Base-by-base conservation (phyloP, 2,797 vertebrate genomes). In the Alfaro cultratus region DNA sequence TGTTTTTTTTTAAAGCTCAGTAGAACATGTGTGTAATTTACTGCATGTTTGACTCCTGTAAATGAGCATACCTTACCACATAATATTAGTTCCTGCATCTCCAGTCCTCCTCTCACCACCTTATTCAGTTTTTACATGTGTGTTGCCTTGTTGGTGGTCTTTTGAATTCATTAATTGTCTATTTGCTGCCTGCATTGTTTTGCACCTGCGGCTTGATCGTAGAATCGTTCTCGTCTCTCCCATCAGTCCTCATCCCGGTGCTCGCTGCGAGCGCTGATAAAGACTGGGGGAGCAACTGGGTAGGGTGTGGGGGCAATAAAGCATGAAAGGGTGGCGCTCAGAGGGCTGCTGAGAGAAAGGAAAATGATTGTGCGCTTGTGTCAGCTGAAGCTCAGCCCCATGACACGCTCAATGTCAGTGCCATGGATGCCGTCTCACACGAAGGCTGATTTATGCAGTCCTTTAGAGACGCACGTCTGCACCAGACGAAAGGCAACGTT, bases 1-100 rank as follows among this genome's bases (percentile, higher is more conserved):
- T 57, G 1, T 72, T 67, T 86, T 57, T 57, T 6, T 86, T 76
- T 79, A 76, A 85, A 87, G 85, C 86, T 91, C 90, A 91, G 93
- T 88, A 90, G 85, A 91, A 90, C 86, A 90, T 45, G 67, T 82
- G 46, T 91, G 88, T 88, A 77, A 94, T 94, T 91, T 90, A 91
- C 86, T 86, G 92, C 90, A 86, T 79, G 91, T 82, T 41, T 87
- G 89, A 87, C 85, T 93, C 78, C 74, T 71, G 78, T 81, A 89
- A 87, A 89, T 81, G 84, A 89, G 74, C 67, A 6, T 71, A 76
- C 89, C 74, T 5, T 41, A 4, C 64, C 36, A 41, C 9, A 79
- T 29, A 74, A 84, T 82, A 70, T 39, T 4, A 49, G 77, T 79
- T 57, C 57, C 71, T 67, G 46, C 80, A 36, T 31, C 62, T 1